Conservation (phyloP, 2,113 vertebrate genomes). For the Sander lucioperca region DNA sequence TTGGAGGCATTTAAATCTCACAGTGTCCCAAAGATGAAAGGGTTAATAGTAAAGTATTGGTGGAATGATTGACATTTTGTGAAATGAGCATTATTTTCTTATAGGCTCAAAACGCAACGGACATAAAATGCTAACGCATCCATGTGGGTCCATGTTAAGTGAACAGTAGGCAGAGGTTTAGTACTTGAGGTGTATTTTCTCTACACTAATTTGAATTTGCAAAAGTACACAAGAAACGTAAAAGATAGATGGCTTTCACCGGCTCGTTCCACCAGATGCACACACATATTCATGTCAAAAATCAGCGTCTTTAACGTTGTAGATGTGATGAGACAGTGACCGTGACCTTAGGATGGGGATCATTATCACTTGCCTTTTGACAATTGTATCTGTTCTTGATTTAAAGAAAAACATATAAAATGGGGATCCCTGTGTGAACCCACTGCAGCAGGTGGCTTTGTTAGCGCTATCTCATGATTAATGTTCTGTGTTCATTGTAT, state of each 20-base stretch:
- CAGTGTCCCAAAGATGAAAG: constrained; percentile 39
- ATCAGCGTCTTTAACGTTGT: not conserved
- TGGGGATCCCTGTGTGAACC: not conserved
- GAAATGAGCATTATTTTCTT: constrained; percentile 42
- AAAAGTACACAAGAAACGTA: not conserved
- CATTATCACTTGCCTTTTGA: not conserved
- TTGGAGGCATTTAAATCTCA: constrained; percentile 59
- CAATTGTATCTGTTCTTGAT: not conserved
- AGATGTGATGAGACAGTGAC: not conserved
- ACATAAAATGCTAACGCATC: not conserved
- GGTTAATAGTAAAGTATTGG: constrained; percentile 38
- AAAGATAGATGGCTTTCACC: not conserved
- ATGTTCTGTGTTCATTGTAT: not conserved
- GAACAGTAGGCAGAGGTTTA: not conserved
- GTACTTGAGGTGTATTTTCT: not conserved
- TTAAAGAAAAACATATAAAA: not conserved
- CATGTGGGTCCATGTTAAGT: constrained; percentile 12
- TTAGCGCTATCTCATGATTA: too few relatives aligned
- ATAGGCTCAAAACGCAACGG: constrained; percentile 11
- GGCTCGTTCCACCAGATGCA: not conserved
- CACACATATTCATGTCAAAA: not conserved
- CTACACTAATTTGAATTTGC: not conserved
- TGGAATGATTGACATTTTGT: constrained; percentile 43
- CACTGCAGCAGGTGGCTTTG: too few relatives aligned
- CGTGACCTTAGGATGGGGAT: not conserved